phyloP scores from a whole-genome alignment of 1,140 invertebrate genomes.

The Orius insidiosus region DNA sequence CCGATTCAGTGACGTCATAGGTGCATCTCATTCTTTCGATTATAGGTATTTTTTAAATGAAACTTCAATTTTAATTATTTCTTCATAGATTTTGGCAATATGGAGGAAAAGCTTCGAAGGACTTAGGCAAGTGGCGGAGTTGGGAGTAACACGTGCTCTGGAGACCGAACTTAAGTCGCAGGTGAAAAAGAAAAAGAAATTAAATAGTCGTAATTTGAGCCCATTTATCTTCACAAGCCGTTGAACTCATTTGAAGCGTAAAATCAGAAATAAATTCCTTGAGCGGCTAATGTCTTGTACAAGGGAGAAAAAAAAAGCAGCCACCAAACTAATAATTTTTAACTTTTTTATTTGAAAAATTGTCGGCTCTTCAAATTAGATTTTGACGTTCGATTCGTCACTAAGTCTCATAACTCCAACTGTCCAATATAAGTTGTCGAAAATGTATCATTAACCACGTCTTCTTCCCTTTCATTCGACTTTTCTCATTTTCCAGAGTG shows the following conservation, averaged over 20 bases:
- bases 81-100: constrained; percentile 63
- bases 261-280: background rate
- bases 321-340: too few relatives aligned
- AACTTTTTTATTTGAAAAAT: background rate
- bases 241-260: background rate
- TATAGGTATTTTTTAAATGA: too few relatives aligned
- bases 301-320: too few relatives aligned
- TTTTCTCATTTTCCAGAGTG: constrained; percentile 43
- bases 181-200: constrained; percentile 27
- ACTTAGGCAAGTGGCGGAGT: constrained; percentile 81
- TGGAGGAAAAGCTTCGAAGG: constrained; percentile 74
- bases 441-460: background rate
- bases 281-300: background rate
- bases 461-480: background rate
- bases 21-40: constrained; percentile 79
- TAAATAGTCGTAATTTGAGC: constrained; percentile 4
- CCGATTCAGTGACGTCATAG: constrained; percentile 90
- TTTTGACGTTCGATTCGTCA: background rate
- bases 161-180: constrained; percentile 86
- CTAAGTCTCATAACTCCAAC: background rate
- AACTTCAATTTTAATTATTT: background rate
- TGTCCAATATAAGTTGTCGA: background rate
- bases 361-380: background rate
- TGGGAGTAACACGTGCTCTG: constrained; percentile 74
- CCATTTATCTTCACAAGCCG: background rate